phyloP scores from a whole-genome alignment of 2,113 vertebrate species.

The Prochilodus magdalenae region DNA sequence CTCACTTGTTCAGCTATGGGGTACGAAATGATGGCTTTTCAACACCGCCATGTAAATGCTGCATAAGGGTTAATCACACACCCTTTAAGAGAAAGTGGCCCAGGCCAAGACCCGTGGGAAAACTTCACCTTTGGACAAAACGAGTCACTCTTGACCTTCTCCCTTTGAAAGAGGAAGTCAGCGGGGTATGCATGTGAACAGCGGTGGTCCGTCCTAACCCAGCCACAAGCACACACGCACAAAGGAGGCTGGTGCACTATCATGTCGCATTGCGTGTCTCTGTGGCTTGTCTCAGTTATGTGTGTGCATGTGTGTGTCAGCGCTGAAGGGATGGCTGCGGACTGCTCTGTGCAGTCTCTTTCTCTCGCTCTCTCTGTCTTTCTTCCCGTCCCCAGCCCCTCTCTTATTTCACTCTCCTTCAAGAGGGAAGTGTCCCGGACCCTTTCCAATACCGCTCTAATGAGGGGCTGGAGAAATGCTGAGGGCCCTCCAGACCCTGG shows the following conservation, averaged over 20 bases:
- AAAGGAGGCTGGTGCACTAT: constrained; percentile 17
- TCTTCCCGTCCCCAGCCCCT: neutral
- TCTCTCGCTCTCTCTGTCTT: neutral
- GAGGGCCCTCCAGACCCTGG: constrained; percentile 71
- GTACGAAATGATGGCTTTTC: no score
- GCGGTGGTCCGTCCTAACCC: neutral
- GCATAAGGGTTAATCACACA: neutral
- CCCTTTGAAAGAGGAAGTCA: neutral
- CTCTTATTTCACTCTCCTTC: constrained; percentile 40
- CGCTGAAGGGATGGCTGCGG: constrained; percentile 34
- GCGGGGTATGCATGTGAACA: neutral
- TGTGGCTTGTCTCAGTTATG: constrained; percentile 51
- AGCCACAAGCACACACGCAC: constrained; percentile 1
- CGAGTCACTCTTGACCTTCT: constrained; percentile 52
- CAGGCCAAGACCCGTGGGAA: constrained; percentile 64
- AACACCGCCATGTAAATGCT: no score
- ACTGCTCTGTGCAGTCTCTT: constrained; percentile 6
- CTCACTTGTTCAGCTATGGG: no score
- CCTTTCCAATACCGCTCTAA: constrained; percentile 65
- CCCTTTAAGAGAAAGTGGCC: constrained; percentile 19
- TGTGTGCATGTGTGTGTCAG: neutral
- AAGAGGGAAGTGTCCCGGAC: constrained; percentile 58
- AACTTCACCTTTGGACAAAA: constrained; percentile 57
- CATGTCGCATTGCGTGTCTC: constrained; percentile 33
- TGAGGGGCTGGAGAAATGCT: constrained; percentile 67